Base-by-base conservation (phyloP, 35 echinoderm and acorn worm species). In the Apostichopus californicus region DNA sequence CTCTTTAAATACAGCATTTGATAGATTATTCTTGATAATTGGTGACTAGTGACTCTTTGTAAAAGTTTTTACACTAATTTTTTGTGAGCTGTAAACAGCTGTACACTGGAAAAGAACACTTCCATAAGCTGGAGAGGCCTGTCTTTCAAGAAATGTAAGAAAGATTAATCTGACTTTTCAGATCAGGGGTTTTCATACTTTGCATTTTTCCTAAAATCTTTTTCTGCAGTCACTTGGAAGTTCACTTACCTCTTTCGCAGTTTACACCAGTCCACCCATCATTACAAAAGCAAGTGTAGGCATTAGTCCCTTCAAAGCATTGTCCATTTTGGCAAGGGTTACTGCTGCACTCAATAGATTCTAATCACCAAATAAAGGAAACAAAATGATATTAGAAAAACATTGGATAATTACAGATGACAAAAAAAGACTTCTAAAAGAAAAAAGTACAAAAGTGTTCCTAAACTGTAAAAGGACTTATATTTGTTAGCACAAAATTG, bases 301-400 rank as follows among this genome's bases (percentile, higher is more conserved):
- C 64, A 78, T 96, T 96, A 1, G 25, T n/a, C 4, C 56, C 83
- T 14, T 96, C 94, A 18, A 86, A 14, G 66, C 94, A 96, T 12
- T 73, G 86, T 5, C 95, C 92, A 88, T 93, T 93, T 46, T 58
- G 6, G 84, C 94, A 96, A 12, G 94, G 94, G 56, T 86, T 91
- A 77, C 94, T 96, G 1, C 20, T 13, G 57, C 94, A 96, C 61
- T 94, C 93, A 72, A 86, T 59, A 15, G 78, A 60, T 77, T 93
- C 92, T 93, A 59, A 6, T 54, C 11, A 81, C 55, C 12, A 63
- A 87, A 57, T n/a, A 91, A 91, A 10, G 5, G 53, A 8, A 18
- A 79, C 4, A 54, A 12, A 9, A n/a, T 22, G 25, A 5, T 22
- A 77, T 77, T 77, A 22, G 9, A 8, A 77, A 17, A 77, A 6